Evolutionary conservation across 2,797 vertebrate species (phyloP), one percentile per base, ranked within the genome.

Genomic region (Iguana delicatissima): DNA sequence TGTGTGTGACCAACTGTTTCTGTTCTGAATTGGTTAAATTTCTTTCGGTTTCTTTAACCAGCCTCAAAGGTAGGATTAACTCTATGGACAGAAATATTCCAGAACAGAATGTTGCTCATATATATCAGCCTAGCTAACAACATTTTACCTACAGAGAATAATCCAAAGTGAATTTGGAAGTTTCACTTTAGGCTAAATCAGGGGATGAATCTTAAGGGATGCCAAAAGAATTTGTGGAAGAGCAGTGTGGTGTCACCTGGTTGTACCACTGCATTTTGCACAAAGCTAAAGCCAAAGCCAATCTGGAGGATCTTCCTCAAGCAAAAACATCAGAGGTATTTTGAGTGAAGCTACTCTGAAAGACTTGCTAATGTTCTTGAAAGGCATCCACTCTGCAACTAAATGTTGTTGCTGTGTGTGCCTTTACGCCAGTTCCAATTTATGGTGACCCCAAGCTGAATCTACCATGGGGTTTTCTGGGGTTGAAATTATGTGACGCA

Each of bases 141-240:
- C 10, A 77, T 77, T 64, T 62, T 84, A 77, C 57, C 46, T 52
- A 42, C 12, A 64, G 35, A 29, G 59, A 64, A 73, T 32, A 55
- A 82, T 73, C 87, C 22, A 35, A 8, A 79, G 59, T 79, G 38
- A 87, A 87, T 52, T 52, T 81, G 64, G 42, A 82, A 67, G 16
- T 32, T 89, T 74, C 35, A 82, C 55, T 52, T 59, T 6, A 73
- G 80, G 50, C 35, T 73, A 89, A 57, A 73, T 57, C n/a, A 73
- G 26, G 22, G 46, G 35, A 89, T 32, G 26, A 42, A 22, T 52
- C 20, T 52, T 69, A 46, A 69, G 59, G 42, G 29, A 42, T 32
- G 52, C 10, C 55, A 83, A 73, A 83, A 29, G 62, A 26, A 88
- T 73, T 81, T 82, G 26, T 35, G 42, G 20, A 87, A 62, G 59